Base-by-base conservation (phyloP, 2,888 invertebrate species). In the Heliconius erato region DNA sequence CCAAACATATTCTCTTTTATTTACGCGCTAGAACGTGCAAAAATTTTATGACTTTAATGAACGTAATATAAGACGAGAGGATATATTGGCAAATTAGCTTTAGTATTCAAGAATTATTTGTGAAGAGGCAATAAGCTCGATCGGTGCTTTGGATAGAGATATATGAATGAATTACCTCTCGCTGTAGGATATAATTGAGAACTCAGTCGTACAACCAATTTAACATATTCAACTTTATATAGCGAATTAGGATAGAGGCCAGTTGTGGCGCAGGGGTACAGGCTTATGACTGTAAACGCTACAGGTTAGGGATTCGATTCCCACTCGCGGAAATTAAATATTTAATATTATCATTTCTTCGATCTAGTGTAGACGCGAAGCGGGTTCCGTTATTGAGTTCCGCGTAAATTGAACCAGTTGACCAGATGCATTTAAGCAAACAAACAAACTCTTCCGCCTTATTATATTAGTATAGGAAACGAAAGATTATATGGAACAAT, bases 81-180 rank as follows among this genome's bases (percentile, higher is more conserved):
- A 26, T 65, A 12, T 65, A 65, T 65, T n/a, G 9, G 65, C 11
- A n/a, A 65, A 65, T 65, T 65, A 26, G 26, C 23, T 23, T 40
- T 5, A 71, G 23, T 40, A 35, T 40, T 71, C 69, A 35, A 71
- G n/a, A n/a, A 35, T 71, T 35, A 71, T 71, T 71, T 1, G 23
- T n/a, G 40, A 71, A 71, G 26, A 71, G 40, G 69, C 69, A 71
- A 71, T 71, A 71, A 71, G 69, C 69, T 71, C n/a, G n/a, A 71
- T 71, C 69, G 35, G 40, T 40, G 40, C 69, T 71, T 71, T 71
- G 69, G 40, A 69, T 69, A 35, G 32, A 69, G 19, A 71, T 40
- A 71, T 71, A 32, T 32, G 32, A 32, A 40, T n/a, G 14, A 71
- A 71, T 71, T 40, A 71, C n/a, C n/a, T n/a, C n/a, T 71, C 69